Base-by-base conservation (phyloP, 1,140 invertebrate species). In the Cyclargus thomasi region DNA sequence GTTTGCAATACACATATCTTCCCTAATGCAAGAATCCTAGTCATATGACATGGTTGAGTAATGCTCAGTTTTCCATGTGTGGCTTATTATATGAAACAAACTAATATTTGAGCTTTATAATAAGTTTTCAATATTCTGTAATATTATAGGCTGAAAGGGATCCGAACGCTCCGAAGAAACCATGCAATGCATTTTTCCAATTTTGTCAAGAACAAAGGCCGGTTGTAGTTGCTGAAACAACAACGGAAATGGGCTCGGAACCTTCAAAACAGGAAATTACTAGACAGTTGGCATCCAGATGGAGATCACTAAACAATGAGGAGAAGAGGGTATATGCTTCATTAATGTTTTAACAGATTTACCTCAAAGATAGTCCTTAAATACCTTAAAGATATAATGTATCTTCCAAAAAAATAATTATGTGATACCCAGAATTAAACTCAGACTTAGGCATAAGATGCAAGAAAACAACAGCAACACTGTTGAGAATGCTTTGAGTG, bases 161-260 rank as follows among this genome's bases (percentile, higher is more conserved):
- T 91, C 94, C 95, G 1, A 95, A 95, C 90, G 95, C 94, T 39
- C 95, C 95, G 5, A 96, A 96, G 78, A 92, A 95, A 72, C 94
- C 95, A 0, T 95, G 94, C 39, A 95, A 95, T 92, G 94, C 95
- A 64, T 95, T 95, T 83, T 95, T 96, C 73, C 94, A 95, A 87
- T 96, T 95, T 85, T 95, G 95, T 76, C 94, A 95, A 86, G 95
- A 95, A 76, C 94, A 95, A 82, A 91, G 95, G 71, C 94, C 94
- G 39, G 84, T 95, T 23, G 91, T 95, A n/a, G 93, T 95, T 89
- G 94, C 94, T 76, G 91, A 94, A 74, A 81, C 86, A n/a, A 77
- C 83, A 55, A 86, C 92, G 21, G 91, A 92, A 71, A 92, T 93
- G 64, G 94, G 94, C 90, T 90, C 92, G 18, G 94, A 95, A 78